Evolutionary conservation across 2,888 invertebrate genomes (phyloP), one percentile per base, ranked within the genome.

Genomic region (Plebejus melissa): DNA sequence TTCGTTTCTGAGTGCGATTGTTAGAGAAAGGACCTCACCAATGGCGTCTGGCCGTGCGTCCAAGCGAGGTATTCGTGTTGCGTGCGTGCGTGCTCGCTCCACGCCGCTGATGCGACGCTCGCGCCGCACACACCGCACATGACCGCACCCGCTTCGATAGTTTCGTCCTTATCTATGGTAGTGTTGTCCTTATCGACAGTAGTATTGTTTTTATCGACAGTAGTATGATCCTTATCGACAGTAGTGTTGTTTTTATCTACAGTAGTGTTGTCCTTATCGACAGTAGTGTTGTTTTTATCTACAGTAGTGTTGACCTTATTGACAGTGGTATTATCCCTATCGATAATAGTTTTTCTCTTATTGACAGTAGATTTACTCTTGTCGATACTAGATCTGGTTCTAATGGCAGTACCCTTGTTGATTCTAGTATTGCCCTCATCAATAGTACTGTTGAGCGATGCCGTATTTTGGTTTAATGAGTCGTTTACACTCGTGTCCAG

Each of bases 81-180:
- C 54, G 28, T 32, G 13, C 54, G 72, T 36, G 72, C 54, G 50
- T 72, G 72, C 50, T 46, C 50, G 50, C 50, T 50, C 72, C 72
- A 72, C 13, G 28, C 13, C 72, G 72, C 16, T 13, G 72, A 7
- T 2, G 16, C 13, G 32, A 72, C 72, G 72, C 54, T 28, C 50
- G 32, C 72, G 32, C 32, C 72, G 36, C 72, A 72, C 54, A 72
- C 72, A 32, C 72, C 72, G 54, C 72, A 72, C 50, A 50, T 5
- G n/a, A 54, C 72, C 13, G 13, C 54, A 7, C 54, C 28, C 4
- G 16, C 54, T 5, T 50, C 32, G 13, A 50, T 13, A 50, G 16
- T 11, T 2, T 16, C 7, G 6, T 36, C 70, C 41, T 41, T 41
- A 4, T 54, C 36, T 22, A 22, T 9, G 11, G 32, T 6, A 69